Base-by-base conservation (phyloP, 35 echinoderm and acorn worm species). In the Nesometra sesokonis region DNA sequence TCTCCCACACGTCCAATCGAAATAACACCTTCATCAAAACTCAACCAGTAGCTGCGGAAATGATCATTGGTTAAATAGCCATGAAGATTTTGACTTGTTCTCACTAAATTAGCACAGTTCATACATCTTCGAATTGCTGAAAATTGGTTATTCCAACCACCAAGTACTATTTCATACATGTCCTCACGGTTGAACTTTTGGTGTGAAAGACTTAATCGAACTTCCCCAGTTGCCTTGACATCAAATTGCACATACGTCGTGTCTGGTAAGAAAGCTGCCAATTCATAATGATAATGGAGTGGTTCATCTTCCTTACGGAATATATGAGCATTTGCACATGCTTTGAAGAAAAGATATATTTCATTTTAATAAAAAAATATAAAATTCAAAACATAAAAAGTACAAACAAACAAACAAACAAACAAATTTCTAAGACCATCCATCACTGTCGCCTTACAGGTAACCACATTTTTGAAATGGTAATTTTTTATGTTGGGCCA, bases 81-180 rank as follows among this genome's bases (percentile, higher is more conserved):
- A 80, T 32, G 78, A 8, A 23, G 2, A 80, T 35, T 80, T 34
- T 32, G 32, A 32, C 32, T 30, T 30, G 31, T 80, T 35, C 34
- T 7, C 19, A 34, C 32, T 80, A 32, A 34, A 30, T 80, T 80
- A 3, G 19, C 30, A 15, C 78, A 34, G 31, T 80, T 80, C 0
- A 5, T 80, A 32, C 78, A 34, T 13, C 31, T 32, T 33, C 78
- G 78, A 34, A 80, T 80, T 13, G 34, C 78, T 32, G 78, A 80
- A 15, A 32, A 34, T 35, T 32, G 31, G 21, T 80, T 80, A 32
- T 30, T 80, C 78, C 78, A 80, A 9, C 78, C 78, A 80, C 78
- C 78, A 19, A 80, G 31, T 32, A 80, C 78, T 13, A 80, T 80
- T 27, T 80, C 78, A 35, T 80, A 80, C 78, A 80, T 80, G 78